These are phyloP conservation scores for Tenebrio molitor DNA, from an alignment of 1,140 invertebrate genomes.

Conservation along the genomic window DNA sequence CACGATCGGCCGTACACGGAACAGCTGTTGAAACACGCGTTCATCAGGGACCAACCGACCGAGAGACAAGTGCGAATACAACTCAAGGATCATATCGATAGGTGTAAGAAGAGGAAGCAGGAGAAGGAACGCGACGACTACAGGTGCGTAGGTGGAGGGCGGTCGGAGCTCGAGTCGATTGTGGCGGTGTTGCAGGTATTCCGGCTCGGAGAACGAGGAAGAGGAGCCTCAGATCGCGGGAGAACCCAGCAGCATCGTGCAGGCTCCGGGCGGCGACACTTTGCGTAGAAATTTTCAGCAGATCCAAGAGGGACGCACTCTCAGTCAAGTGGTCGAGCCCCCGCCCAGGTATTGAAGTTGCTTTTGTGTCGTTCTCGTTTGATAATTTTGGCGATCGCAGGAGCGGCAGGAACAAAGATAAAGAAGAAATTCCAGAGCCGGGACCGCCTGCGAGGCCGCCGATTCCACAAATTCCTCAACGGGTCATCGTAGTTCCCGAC, in stretches of 20 bases:
- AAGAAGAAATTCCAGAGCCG: conserved; percentile 77
- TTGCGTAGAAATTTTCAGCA: conserved; percentile 96
- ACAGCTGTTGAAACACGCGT: conserved; percentile 96
- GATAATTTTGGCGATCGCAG: conserved; percentile 50
- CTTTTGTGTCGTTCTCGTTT: background rate
- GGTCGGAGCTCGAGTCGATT: too few species aligned
- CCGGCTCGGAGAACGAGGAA: conserved; percentile 91
- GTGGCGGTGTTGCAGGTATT: conserved; percentile 79
- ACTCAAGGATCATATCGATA: conserved; percentile 99
- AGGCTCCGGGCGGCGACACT: conserved; percentile 91
- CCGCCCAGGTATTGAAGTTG: conserved; percentile 64
- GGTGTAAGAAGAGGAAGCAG: conserved; percentile 95
- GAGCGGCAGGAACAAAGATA: conserved; percentile 63
- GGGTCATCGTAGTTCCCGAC: conserved; percentile 85
- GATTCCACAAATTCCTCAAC: conserved; percentile 90
- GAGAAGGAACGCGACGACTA: conserved; percentile 90
- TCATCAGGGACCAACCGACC: conserved; percentile 97
- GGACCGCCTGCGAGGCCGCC: conserved; percentile 87
- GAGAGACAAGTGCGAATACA: conserved; percentile 98
- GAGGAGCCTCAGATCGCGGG: conserved; percentile 87
- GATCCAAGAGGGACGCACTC: conserved; percentile 89
- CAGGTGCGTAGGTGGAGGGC: conserved; percentile 59
- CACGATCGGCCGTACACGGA: conserved; percentile 98
- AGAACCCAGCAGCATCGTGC: conserved; percentile 91
- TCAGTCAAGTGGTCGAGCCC: conserved; percentile 68